Evolutionary conservation across 2,113 vertebrate genomes (phyloP).

Genomic region (Callipepla squamata): DNA sequence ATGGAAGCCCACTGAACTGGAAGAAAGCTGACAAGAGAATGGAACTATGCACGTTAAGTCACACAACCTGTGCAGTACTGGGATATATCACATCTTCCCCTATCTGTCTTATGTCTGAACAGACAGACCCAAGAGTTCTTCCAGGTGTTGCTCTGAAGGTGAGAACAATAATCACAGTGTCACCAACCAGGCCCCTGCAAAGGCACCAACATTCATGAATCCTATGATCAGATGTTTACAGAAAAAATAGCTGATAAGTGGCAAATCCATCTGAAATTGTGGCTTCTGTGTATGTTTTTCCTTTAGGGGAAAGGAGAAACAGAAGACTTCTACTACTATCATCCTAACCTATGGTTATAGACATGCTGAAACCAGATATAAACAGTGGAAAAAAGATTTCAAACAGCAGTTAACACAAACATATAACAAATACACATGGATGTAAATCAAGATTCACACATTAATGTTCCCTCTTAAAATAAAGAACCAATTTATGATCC

Average conservation of each 20-base stretch:
- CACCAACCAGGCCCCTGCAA: background rate
- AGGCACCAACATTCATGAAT: background rate
- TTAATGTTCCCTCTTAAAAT: background rate
- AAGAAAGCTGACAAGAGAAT: background rate
- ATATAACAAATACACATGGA: background rate
- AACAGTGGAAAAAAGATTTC: background rate
- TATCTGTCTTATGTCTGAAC: background rate
- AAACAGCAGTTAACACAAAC: background rate
- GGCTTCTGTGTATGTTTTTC: background rate
- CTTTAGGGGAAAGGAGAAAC: background rate
- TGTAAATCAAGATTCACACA: background rate
- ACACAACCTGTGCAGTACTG: rapidly evolving
- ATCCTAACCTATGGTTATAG: background rate
- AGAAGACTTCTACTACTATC: background rate
- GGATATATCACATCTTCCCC: background rate
- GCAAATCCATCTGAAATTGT: background rate
- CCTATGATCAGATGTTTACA: background rate
- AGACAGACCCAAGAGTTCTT: background rate
- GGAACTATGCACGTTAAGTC: rapidly evolving
- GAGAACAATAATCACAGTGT: background rate
- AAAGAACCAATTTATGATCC: background rate
- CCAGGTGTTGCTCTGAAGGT: rapidly evolving
- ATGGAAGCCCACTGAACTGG: background rate
- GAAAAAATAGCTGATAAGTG: background rate
- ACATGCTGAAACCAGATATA: background rate